Evolutionary conservation across 2,113 vertebrate genomes (phyloP).

Genomic region (Dasyprocta punctata): DNA sequence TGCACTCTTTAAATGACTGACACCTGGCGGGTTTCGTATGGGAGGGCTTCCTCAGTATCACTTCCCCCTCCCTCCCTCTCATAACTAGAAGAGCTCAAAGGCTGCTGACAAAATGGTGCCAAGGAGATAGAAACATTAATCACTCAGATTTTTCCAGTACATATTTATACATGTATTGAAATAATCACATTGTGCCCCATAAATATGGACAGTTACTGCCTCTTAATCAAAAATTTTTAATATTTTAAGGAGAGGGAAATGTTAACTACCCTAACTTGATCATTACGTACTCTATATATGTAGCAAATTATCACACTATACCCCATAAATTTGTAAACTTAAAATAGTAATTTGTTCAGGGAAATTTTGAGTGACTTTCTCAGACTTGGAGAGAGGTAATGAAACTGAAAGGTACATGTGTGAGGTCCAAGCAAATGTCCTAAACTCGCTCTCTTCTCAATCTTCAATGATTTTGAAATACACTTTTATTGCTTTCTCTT

Average conservation of each 20-base stretch:
- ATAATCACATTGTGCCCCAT: not conserved
- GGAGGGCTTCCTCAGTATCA: not conserved
- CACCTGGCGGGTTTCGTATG: not conserved
- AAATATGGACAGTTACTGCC: not conserved
- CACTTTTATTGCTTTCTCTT: too few species aligned
- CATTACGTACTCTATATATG: not conserved
- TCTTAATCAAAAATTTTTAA: not conserved
- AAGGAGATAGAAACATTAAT: not conserved
- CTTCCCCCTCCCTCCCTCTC: too few species aligned
- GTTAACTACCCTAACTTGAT: not conserved
- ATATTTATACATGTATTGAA: not conserved
- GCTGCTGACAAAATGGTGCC: not conserved
- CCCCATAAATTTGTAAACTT: not conserved
- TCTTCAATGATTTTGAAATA: slow-evolving; percentile 34
- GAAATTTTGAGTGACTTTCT: not conserved
- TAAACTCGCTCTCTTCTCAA: not conserved
- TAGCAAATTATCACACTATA: not conserved
- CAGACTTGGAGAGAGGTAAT: not conserved
- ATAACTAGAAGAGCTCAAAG: not conserved
- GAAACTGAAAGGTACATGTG: not conserved
- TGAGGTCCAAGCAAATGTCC: not conserved
- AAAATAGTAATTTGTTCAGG: not conserved
- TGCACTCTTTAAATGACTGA: not conserved
- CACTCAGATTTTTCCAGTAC: not conserved
- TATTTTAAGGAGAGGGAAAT: not conserved